Percentiles rank a stretch among this genome's conserved stretches.
Conservation (phyloP, 92 coral and sea anemone genomes). For the Siderastrea radians region DNA sequence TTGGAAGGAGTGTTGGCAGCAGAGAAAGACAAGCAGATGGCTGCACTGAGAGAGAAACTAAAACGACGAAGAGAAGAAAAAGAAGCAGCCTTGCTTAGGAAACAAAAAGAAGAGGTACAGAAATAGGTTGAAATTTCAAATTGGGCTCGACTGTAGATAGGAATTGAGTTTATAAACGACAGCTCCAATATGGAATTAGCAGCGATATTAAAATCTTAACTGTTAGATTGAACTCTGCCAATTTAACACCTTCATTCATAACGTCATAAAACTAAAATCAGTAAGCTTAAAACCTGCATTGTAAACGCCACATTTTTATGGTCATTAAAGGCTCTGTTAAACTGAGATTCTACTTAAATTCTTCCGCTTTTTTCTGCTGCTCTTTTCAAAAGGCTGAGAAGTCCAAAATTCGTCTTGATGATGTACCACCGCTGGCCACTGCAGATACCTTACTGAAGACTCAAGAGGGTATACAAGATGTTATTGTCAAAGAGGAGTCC, state of each 20-base stretch:
- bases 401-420: constrained; percentile 86
- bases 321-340: background rate
- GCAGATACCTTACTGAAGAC: constrained; percentile 82
- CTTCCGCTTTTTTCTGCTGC: background rate
- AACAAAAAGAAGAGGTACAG: constrained; percentile 94
- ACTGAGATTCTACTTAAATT: background rate
- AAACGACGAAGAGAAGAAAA: constrained; percentile 90
- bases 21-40: constrained; percentile 90
- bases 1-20: constrained; percentile 82
- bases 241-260: no score
- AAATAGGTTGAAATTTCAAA: background rate
- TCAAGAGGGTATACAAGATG: constrained; percentile 86
- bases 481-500: constrained; percentile 88
- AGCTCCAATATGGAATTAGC: no score
- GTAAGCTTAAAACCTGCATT: no score
- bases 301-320: no score
- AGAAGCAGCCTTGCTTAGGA: constrained; percentile 89
- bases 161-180: background rate
- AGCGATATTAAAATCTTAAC: no score
- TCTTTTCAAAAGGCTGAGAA: constrained; percentile 80
- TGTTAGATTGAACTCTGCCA: no score
- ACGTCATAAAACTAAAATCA: no score
- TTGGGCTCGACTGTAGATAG: background rate
- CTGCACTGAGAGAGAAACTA: constrained; percentile 86
- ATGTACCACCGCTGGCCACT: constrained; percentile 76